Percentiles rank a stretch among this genome's conserved stretches.
Conservation (phyloP, 2,113 vertebrate genomes). For the Zosterops hypoxanthus region DNA sequence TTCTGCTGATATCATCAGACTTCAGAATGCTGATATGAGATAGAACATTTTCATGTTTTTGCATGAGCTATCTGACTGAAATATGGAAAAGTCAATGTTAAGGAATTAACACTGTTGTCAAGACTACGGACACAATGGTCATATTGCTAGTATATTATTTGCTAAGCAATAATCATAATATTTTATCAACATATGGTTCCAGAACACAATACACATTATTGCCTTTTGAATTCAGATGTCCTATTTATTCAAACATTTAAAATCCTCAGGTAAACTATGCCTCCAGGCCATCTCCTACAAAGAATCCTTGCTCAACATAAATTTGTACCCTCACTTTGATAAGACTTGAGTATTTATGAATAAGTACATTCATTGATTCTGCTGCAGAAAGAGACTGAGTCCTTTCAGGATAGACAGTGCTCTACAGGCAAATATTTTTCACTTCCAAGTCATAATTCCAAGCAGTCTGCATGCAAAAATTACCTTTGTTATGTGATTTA, state of each 20-base stretch:
- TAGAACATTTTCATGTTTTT: not conserved
- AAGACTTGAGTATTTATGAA: not conserved
- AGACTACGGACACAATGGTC: not conserved
- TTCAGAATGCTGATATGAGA: not conserved
- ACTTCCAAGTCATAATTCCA: not conserved
- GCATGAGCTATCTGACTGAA: not conserved
- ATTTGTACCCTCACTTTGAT: not conserved
- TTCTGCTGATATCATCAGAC: not conserved
- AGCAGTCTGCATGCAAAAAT: not conserved
- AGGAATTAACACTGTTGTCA: not conserved
- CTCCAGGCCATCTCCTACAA: not conserved
- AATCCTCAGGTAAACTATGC: not conserved
- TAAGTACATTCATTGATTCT: not conserved
- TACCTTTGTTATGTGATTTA: not conserved
- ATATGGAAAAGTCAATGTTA: not conserved
- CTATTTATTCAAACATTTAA: not conserved
- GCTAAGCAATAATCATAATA: not conserved
- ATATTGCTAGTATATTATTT: not conserved
- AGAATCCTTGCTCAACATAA: not conserved
- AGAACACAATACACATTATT: not conserved
- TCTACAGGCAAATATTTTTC: not conserved
- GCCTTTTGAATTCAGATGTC: not conserved
- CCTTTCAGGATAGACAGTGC: not conserved
- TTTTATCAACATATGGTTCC: not conserved
- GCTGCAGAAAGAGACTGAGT: not conserved